A percentile compares a stretch with the other conserved stretches of the same genome.
phyloP scores from a whole-genome alignment of 2,797 vertebrate species.

The Gymnoscopelus microlampas region DNA sequence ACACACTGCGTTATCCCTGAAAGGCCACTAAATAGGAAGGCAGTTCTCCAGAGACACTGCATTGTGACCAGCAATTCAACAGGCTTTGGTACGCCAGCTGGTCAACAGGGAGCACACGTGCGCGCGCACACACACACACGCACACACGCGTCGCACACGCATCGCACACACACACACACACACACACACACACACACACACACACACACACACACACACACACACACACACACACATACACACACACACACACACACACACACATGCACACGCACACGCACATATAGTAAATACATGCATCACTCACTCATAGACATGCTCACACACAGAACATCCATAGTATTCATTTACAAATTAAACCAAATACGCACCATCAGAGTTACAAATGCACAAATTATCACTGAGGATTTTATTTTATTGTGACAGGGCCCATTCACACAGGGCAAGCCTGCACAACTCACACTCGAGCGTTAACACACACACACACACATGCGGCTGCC shows the following conservation, averaged over 20 bases:
- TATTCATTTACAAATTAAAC: not conserved
- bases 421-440: not conserved
- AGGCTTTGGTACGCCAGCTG: slow-evolving; percentile 75
- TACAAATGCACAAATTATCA: no score
- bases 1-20: slow-evolving; percentile 53
- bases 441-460: slow-evolving; percentile 3
- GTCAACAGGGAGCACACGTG: slow-evolving; percentile 60
- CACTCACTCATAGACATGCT: slow-evolving; percentile 23
- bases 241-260: slow-evolving; percentile 13
- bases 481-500: slow-evolving; percentile 56
- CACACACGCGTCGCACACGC: no score
- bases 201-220: slow-evolving; percentile 17
- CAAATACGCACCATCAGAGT: not conserved
- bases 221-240: slow-evolving; percentile 18
- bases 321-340: slow-evolving; percentile 5
- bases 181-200: slow-evolving; percentile 24
- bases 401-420: no score
- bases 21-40: slow-evolving; percentile 59
- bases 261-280: slow-evolving; percentile 24
- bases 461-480: slow-evolving; percentile 30
- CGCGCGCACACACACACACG: no score
- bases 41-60: slow-evolving; percentile 71
- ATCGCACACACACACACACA: slow-evolving; percentile 25
- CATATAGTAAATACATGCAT: slow-evolving; percentile 20
- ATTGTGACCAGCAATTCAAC: slow-evolving; percentile 79